Evolutionary conservation across 2,797 vertebrate genomes (phyloP).

Genomic region (Varecia variegata): DNA sequence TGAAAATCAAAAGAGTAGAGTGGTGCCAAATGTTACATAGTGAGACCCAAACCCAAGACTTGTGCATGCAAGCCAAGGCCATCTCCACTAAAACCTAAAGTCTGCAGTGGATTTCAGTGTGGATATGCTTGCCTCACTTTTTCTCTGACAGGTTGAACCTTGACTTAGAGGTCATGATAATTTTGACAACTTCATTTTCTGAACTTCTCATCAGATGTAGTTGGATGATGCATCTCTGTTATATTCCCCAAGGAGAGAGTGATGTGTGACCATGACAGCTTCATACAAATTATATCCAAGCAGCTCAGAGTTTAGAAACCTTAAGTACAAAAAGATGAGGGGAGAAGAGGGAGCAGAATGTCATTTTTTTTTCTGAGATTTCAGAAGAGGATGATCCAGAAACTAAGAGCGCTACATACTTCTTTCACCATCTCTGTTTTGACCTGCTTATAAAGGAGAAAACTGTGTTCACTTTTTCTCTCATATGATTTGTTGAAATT

Average conservation of each 20-base stretch:
- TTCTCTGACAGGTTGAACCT: not conserved
- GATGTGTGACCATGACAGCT: not conserved
- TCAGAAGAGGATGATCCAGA: slow-evolving; percentile 19
- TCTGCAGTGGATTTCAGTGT: not conserved
- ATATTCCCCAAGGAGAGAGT: not conserved
- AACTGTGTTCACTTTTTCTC: not conserved
- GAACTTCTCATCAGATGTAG: not conserved
- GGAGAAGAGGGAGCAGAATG: not conserved
- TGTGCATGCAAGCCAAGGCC: not conserved
- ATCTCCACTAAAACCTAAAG: not conserved
- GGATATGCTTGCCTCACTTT: not conserved
- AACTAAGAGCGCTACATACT: not conserved
- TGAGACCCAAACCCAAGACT: not conserved
- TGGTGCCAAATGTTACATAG: not conserved
- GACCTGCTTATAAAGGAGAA: not conserved
- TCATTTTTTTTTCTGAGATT: not conserved
- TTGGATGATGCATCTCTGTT: not conserved
- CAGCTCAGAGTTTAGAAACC: slow-evolving; percentile 4
- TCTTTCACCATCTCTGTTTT: not conserved
- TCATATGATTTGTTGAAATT: not conserved
- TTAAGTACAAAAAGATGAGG: not conserved
- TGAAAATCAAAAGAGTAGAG: not conserved
- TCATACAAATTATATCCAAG: slow-evolving; percentile 27
- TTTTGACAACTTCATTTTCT: not conserved
- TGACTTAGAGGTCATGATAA: not conserved